These are phyloP conservation scores for Drosophila conformis DNA, from an alignment of 2,888 invertebrate species.

Conservation along the genomic window DNA sequence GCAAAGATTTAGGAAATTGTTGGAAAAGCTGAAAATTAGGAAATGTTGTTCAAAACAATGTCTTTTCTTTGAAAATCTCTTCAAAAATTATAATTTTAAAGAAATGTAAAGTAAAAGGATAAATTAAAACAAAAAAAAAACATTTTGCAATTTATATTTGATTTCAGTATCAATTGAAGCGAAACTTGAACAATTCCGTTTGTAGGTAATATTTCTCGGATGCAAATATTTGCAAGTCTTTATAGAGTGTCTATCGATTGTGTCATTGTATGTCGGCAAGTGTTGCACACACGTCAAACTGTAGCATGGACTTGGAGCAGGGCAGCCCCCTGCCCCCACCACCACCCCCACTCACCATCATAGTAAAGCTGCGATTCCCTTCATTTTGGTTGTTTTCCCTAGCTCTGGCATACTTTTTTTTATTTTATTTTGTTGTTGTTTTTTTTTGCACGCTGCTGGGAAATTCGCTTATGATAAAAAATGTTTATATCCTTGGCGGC, in stretches of 20 bases:
- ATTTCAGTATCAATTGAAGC: neutral
- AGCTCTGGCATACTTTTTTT: constrained; percentile 40
- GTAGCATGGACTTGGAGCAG: neutral
- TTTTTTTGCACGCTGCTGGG: constrained; percentile 50
- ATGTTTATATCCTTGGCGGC: constrained; percentile 81
- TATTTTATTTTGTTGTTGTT: constrained; percentile 17
- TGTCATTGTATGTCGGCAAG: constrained; percentile 22
- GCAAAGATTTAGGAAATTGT: neutral
- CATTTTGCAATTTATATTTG: neutral
- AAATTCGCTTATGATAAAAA: constrained; percentile 80
- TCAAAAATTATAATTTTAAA: neutral
- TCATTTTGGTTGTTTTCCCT: constrained; percentile 19
- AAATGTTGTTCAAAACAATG: neutral
- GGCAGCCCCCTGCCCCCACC: neutral
- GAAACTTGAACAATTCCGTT: neutral
- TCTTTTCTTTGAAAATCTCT: neutral
- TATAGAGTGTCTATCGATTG: constrained; percentile 17
- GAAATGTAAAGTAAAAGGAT: neutral
- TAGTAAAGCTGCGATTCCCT: constrained; percentile 39
- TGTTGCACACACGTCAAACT: constrained; percentile 12
- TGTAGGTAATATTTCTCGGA: neutral
- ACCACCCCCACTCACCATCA: neutral
- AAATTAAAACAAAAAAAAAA: neutral
- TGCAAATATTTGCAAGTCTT: neutral
- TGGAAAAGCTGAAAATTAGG: neutral